Percentiles rank a stretch among this genome's conserved stretches.
Evolutionary conservation across 1,140 invertebrate genomes (phyloP).

Genomic region (Ylistrum balloti): DNA sequence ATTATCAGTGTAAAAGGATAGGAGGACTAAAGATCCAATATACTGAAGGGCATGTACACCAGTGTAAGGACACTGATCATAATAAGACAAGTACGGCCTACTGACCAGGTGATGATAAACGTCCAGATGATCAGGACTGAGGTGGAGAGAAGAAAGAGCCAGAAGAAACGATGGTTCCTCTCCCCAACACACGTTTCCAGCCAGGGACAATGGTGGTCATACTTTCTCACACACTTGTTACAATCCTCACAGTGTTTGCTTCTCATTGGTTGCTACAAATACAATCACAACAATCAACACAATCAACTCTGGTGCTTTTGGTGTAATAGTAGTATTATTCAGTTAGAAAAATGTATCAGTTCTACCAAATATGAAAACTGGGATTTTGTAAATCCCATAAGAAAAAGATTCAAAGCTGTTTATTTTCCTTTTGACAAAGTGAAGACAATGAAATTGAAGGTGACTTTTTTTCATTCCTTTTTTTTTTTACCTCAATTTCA

Average conservation of each 20-base stretch:
- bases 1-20: too few species aligned
- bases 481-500: constrained; percentile 73
- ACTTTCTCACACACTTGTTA: constrained; percentile 79
- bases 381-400: too few species aligned
- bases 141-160: constrained; percentile 77
- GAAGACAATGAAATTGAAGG: background rate
- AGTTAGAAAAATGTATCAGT: too few species aligned
- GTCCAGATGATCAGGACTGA: constrained; percentile 77
- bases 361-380: too few species aligned
- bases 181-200: constrained; percentile 82
- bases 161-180: constrained; percentile 81
- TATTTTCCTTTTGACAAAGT: background rate
- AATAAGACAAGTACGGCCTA: background rate
- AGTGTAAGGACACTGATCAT: too few species aligned
- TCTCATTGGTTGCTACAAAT: constrained; percentile 80
- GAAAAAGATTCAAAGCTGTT: background rate
- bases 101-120: constrained; percentile 78
- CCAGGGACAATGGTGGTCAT: constrained; percentile 83
- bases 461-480: constrained; percentile 20
- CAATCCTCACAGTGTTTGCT: constrained; percentile 82
- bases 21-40: too few species aligned
- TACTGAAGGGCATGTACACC: too few species aligned
- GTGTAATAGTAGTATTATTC: too few species aligned
- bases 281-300: background rate
- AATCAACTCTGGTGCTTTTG: background rate